Conservation (phyloP, 2,113 vertebrate genomes). For the Burhinus bistriatus region DNA sequence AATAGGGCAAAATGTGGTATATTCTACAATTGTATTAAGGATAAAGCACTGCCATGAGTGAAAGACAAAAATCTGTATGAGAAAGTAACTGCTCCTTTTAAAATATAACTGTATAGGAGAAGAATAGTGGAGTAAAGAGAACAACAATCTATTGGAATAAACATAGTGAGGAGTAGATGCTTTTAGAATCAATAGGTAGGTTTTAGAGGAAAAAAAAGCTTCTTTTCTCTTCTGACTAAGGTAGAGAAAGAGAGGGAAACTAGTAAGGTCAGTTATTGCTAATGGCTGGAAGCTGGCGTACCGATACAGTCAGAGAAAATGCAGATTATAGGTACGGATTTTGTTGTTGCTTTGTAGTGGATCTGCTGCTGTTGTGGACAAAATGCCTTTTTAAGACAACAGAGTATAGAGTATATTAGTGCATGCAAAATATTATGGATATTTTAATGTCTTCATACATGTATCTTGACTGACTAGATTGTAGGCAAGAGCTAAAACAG, state of each 20-base stretch:
- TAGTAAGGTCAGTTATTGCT: not conserved
- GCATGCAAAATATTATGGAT: rapidly evolving
- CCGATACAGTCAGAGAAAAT: not conserved
- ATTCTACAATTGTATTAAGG: not conserved
- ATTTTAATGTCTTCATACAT: not conserved
- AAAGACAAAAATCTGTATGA: not conserved
- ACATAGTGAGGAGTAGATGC: not conserved
- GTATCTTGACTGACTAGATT: not conserved
- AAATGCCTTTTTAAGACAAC: not conserved
- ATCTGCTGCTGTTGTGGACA: not conserved
- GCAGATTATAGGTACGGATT: not conserved
- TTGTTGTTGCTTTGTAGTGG: not conserved
- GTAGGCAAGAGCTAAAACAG: not conserved
- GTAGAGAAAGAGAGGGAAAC: not conserved
- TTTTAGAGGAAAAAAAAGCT: not conserved
- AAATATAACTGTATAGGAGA: not conserved
- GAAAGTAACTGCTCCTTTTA: not conserved
- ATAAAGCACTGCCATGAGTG: not conserved
- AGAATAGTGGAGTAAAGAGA: not conserved
- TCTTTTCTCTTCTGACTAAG: not conserved
- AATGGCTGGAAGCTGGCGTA: not conserved
- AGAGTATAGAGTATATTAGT: not conserved
- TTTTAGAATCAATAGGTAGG: not conserved
- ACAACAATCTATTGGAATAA: not conserved
- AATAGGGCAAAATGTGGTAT: not conserved